Conservation (phyloP, 2,797 vertebrate genomes). For the Picus viridis region DNA sequence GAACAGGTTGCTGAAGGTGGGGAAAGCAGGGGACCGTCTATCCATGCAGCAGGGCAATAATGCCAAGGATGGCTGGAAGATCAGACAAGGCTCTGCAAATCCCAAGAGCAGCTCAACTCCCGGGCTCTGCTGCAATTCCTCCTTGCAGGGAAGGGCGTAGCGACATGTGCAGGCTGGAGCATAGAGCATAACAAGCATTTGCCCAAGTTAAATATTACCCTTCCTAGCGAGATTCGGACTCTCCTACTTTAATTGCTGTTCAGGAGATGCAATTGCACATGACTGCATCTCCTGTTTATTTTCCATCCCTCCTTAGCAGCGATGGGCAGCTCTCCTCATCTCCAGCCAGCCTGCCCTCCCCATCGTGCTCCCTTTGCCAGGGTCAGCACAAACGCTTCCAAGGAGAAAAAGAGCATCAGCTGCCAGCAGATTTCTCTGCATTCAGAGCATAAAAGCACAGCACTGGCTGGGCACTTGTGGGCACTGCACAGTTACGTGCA, state of each 20-base stretch:
- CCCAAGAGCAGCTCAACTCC: neutral
- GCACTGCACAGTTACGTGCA: neutral
- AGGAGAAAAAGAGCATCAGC: neutral
- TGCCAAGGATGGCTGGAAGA: fast-evolving
- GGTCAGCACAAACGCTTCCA: neutral
- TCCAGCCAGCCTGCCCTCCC: neutral
- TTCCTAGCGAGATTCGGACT: neutral
- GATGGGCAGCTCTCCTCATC: neutral
- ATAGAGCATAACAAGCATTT: neutral
- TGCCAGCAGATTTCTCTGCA: neutral
- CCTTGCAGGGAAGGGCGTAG: neutral
- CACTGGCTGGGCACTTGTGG: neutral
- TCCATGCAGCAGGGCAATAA: fast-evolving
- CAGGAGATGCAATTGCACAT: neutral
- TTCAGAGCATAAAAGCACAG: neutral
- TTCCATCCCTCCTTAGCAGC: neutral
- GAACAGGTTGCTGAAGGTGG: fast-evolving
- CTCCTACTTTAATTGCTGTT: slow-evolving; percentile 11
- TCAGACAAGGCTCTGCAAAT: neutral
- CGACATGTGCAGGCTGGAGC: neutral
- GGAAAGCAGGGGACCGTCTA: neutral
- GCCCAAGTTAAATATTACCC: slow-evolving; percentile 37
- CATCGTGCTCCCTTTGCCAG: neutral
- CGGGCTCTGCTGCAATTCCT: neutral
- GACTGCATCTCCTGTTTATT: neutral